These are phyloP conservation scores for Buphagus erythrorhynchus DNA, from an alignment of 2,797 vertebrate genomes.

Conservation along the genomic window DNA sequence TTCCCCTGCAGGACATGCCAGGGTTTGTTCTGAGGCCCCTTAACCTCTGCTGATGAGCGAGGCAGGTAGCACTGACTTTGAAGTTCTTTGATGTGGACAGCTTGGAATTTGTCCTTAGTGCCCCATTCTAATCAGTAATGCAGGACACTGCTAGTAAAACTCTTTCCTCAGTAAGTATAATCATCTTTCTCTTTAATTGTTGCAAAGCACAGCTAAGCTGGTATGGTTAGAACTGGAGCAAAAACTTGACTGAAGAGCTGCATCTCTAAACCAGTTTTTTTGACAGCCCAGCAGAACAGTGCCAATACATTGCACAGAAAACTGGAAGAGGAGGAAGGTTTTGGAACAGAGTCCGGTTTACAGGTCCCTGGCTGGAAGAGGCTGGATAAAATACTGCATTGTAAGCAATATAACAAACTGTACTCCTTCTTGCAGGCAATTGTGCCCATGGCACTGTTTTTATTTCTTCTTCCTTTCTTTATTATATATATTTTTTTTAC, in stretches of 20 bases:
- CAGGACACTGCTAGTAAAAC: conserved; percentile 19
- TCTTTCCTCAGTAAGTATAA: conserved; percentile 62
- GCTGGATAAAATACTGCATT: conserved; percentile 87
- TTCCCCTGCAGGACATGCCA: not conserved
- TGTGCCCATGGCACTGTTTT: conserved; percentile 75
- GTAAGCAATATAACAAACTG: conserved; percentile 87
- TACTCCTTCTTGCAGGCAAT: conserved; percentile 80
- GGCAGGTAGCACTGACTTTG: conserved; percentile 24
- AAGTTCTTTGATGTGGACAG: conserved; percentile 27
- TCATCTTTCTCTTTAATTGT: conserved; percentile 47
- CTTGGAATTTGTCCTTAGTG: conserved; percentile 21
- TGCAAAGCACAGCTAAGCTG: conserved; percentile 33
- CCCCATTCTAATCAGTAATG: not conserved
- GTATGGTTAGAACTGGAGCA: conserved; percentile 74
- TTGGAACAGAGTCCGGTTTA: conserved; percentile 85
- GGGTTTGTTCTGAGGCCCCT: conserved; percentile 21
- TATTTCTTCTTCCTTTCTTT: conserved; percentile 66
- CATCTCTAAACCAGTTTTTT: conserved; percentile 85
- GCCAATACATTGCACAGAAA: conserved; percentile 82
- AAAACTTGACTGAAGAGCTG: conserved; percentile 78
- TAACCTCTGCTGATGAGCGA: not conserved
- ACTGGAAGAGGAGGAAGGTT: conserved; percentile 86
- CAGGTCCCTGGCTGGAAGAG: conserved; percentile 85
- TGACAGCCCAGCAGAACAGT: conserved; percentile 83
- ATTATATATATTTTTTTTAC: conserved; percentile 45